Base-by-base conservation (phyloP, 2,888 invertebrate genomes). In the Gymnoscelis rufifasciata region DNA sequence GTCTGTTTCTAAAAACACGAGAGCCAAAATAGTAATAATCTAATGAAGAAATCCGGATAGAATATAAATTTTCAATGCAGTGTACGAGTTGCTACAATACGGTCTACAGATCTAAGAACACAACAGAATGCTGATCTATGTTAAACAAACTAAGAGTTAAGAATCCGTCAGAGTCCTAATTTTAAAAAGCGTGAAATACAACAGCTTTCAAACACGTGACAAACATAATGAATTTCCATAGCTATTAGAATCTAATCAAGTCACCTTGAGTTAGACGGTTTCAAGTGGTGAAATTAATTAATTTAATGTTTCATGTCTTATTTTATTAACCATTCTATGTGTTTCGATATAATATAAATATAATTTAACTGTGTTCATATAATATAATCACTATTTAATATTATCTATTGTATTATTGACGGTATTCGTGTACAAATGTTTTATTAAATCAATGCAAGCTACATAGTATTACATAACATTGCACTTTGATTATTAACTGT, bases 401-500 rank as follows among this genome's bases (percentile, higher is more conserved):
- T 41, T 37, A 40, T 31, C 44, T 24, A 19, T 38, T 41, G 11
- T 42, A 15, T n/a, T 19, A 27, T 38, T 8, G n/a, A 27, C 11
- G 6, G 26, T 29, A 41, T 33, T 35, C 13, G 33, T 31, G 33
- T 3, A 40, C 11, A 8, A 7, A 7, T 2, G 14, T 12, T 48
- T 48, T 43, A 38, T 58, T 54, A 56, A 63, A 63, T 59, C 64
- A 64, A 59, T 59, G 64, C 51, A 60, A 59, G 57, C 64, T 58
- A 55, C 47, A 48, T 47, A 51, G 57, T 49, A 43, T 45, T 14
- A 43, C 52, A 47, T 40, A 59, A 66, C 68, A 71, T 72, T 72
- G 71, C 76, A 74, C 74, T 65, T 55, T 57, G 55, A 38, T 31
- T 33, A 38, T 59, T 66, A 68, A 71, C 65, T 68, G 43, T 66